Evolutionary conservation across 1,140 invertebrate species (phyloP), one percentile per base, ranked within the genome.

Genomic region (Lysiphlebus fabarum): DNA sequence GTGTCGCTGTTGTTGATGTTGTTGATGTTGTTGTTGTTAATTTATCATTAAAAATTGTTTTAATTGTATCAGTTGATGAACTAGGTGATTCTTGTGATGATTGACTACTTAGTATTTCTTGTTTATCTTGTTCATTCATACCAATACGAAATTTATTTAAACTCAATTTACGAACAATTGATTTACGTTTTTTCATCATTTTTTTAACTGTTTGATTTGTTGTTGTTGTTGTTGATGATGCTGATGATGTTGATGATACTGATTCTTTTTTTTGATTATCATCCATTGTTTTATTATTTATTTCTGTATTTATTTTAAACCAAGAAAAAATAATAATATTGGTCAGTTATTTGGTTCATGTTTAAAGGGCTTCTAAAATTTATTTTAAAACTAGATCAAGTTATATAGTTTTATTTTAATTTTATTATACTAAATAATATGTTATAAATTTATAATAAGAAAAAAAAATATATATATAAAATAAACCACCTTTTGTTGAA

Each of bases 81-180:
- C 73, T 76, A 53, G 67, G 67, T 12, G 72, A 73, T 11, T 68
- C 67, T 26, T 74, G 75, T 34, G 70, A 72, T 48, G 76, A 71
- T 42, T 72, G 73, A 67, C 74, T 73, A 47, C 76, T 74, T 41
- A 68, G 73, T 55, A 70, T 72, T 47, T 72, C 71, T 50, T 74
- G 60, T 10, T 56, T 62, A 36, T 70, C 69, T n/a, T 69, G 72
- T n/a, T 76, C 73, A n/a, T 41, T 59, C 56, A 62, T 55, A 17
- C 73, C 70, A 53, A 69, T 47, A 48, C 71, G 65, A 64, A 76
- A 76, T 66, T 76, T 76, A 53, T 67, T 75, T 53, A 75, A 60
- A 62, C 73, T 74, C 57, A 76, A 56, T 62, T 71, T 74, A 34
- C 73, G 70, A 49, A 77, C 74, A 54, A 76, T 47, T 26, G 67